Conservation (phyloP, 2,888 invertebrate species). For the Synergus japonicus region DNA sequence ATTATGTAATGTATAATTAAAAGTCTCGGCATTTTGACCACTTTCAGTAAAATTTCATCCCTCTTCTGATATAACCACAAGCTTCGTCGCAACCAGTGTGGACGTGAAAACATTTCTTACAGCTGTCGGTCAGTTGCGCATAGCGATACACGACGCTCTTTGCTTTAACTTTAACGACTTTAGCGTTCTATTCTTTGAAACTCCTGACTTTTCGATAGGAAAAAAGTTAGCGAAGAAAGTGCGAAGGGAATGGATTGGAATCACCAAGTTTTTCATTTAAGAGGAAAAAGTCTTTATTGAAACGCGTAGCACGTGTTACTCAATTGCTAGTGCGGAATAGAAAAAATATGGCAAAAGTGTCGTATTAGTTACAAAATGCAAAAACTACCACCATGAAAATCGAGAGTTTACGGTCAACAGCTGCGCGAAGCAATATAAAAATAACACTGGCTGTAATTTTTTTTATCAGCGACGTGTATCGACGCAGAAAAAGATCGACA, state of each 20-base stretch:
- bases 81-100: constrained; percentile 43
- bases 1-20: not conserved
- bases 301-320: constrained; percentile 34
- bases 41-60: constrained; percentile 1
- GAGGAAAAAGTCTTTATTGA: constrained; percentile 28
- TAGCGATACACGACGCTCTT: constrained; percentile 38
- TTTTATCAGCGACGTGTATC: constrained; percentile 28
- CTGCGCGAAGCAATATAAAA: not conserved
- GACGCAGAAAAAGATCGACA: constrained; percentile 61
- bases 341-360: constrained; percentile 23
- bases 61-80: constrained; percentile 15
- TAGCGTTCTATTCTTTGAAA: constrained; percentile 34
- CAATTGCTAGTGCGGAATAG: constrained; percentile 17
- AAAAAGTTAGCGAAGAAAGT: constrained; percentile 37
- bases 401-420: not conserved
- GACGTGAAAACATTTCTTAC: constrained; percentile 65
- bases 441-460: not conserved
- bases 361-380: constrained; percentile 32
- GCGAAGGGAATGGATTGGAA: constrained; percentile 42
- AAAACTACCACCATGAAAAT: constrained; percentile 2
- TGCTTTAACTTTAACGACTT: constrained; percentile 32
- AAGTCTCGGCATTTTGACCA: not conserved
- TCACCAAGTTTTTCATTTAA: constrained; percentile 33
- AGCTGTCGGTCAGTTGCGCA: constrained; percentile 62
- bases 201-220: constrained; percentile 25